Evolutionary conservation across 2,888 invertebrate species (phyloP).

Genomic region (Tetanocera ferruginea): DNA sequence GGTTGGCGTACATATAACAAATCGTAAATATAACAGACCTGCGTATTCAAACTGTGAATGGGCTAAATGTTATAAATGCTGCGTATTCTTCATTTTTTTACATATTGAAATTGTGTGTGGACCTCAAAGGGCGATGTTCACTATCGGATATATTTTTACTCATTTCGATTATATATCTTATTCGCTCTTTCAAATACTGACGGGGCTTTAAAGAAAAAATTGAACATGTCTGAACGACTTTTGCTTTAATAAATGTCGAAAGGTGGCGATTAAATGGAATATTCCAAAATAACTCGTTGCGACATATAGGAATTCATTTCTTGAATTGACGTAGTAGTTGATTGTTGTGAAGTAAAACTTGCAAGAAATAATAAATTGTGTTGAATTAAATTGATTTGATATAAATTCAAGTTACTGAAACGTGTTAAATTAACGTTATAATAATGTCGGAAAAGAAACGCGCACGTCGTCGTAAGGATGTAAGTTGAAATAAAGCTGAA

Average conservation of each 20-base stretch:
- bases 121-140: background rate
- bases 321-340: slow-evolving; percentile 14
- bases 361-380: background rate
- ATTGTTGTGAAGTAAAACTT: slow-evolving; percentile 13
- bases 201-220: background rate
- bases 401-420: slow-evolving; percentile 40
- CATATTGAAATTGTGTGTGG: background rate
- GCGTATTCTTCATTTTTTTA: background rate
- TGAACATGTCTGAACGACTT: background rate
- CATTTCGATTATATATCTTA: background rate
- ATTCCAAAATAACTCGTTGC: slow-evolving; percentile 13
- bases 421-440: slow-evolving; percentile 24
- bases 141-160: background rate
- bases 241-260: background rate
- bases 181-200: background rate
- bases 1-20: too few species aligned
- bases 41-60: too few species aligned
- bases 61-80: too few species aligned
- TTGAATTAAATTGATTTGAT: slow-evolving; percentile 8
- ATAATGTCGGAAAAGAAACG: slow-evolving; percentile 69
- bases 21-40: too few species aligned
- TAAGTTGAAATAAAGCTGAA: slow-evolving; percentile 53
- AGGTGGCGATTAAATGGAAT: background rate
- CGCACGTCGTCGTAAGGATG: slow-evolving; percentile 68
- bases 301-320: slow-evolving; percentile 19